phyloP scores from a whole-genome alignment of 1,140 invertebrate genomes.

The Maniola jurtina region DNA sequence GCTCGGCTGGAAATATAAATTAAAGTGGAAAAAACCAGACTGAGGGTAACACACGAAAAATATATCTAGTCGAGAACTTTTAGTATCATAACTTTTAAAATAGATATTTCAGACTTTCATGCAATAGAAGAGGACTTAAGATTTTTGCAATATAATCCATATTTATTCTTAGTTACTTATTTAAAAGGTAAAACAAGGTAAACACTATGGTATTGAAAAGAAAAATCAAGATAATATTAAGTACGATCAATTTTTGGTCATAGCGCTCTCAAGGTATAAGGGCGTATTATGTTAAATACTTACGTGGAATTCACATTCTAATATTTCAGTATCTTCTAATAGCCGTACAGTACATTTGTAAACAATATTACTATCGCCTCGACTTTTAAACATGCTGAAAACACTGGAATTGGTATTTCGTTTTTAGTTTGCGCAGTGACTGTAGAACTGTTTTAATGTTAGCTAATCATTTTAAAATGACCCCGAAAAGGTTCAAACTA shows the following conservation, averaged over 20 bases:
- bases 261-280: neutral
- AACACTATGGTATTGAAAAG: too few relatives aligned
- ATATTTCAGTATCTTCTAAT: conserved; percentile 95
- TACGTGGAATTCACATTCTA: conserved; percentile 98
- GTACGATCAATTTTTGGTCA: neutral
- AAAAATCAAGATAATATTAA: neutral
- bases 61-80: too few relatives aligned
- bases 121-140: too few relatives aligned
- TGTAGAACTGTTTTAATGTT: conserved; percentile 7
- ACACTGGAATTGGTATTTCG: neutral
- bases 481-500: neutral
- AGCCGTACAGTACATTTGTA: conserved; percentile 96
- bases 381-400: conserved; percentile 80
- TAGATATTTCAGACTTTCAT: too few relatives aligned
- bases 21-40: neutral
- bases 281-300: conserved; percentile 42
- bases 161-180: too few relatives aligned
- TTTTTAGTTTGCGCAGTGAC: conserved; percentile 15
- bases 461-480: conserved; percentile 20
- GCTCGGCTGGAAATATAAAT: conserved; percentile 85
- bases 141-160: too few relatives aligned
- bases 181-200: too few relatives aligned
- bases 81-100: too few relatives aligned
- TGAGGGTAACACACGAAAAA: neutral
- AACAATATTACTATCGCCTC: conserved; percentile 92